Evolutionary conservation across 2,113 vertebrate species (phyloP), one percentile per base, ranked within the genome.

Genomic region (Leucosticte australis): DNA sequence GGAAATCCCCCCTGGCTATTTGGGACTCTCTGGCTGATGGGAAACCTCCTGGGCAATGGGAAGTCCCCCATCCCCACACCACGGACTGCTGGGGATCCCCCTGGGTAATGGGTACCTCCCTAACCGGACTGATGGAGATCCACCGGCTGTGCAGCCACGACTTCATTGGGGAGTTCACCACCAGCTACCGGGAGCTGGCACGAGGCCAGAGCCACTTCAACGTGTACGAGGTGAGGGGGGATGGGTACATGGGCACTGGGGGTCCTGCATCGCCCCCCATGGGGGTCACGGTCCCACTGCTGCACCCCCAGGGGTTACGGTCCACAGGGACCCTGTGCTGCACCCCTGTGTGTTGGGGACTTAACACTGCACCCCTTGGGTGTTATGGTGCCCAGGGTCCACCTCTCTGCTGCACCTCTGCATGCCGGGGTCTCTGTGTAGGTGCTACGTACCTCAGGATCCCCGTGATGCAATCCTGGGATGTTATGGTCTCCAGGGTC

Each of bases 111-210:
- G 49, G 33, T 49, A 10, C 68, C 59, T 69, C 53, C 68, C 67
- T 53, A 68, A 77, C 37, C 5, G 4, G 3, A 30, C n/a, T 71
- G 57, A 71, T 64, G 42, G 57, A 71, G 21, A 64, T 27, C 15
- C 21, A 70, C 23, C 0, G 33, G 6, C 18, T 56, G 92, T 95
- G 8, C 97, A 99, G 99, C 96, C 99, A 99, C 0, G 99, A 99
- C 97, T 99, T 99, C 97, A 99, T 99, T 6, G 99, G 99, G n/a
- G 99, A 99, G 94, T 99, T 99, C 94, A 99, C 99, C 65, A 99
- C 99, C 95, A 99, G 99, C 97, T 99, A 99, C 97, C 96, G 99
- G 83, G 99, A 99, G 96, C 97, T 99, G 94, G 98, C 99, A n/a
- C 98, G 98, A 41, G 99, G 99, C 35, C 99, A 99, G 96, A 99